phyloP scores from a whole-genome alignment of 1,140 invertebrate genomes.

The Globodera ellingtonae region DNA sequence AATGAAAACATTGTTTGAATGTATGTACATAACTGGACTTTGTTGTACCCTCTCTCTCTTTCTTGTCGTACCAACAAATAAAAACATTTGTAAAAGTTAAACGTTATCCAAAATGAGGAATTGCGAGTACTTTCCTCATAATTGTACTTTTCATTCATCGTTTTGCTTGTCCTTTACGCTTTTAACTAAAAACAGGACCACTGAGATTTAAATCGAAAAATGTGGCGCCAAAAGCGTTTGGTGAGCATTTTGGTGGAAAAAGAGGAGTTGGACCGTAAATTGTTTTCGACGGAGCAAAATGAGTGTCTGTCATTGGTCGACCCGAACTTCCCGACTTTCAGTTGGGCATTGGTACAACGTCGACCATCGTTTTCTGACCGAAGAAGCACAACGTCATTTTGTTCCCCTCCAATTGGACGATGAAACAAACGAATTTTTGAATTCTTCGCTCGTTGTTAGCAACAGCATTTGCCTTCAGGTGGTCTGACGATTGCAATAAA shows the following conservation, averaged over 20 bases:
- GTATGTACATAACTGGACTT: no score
- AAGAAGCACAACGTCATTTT: conserved; percentile 70
- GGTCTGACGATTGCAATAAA: conserved; percentile 52
- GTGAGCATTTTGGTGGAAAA: conserved; percentile 31
- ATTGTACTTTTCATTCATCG: no score
- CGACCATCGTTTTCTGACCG: conserved; percentile 67
- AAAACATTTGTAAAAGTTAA: no score
- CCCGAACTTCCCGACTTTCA: conserved; percentile 2
- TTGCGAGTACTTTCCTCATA: no score
- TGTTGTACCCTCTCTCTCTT: no score
- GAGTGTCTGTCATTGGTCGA: background rate
- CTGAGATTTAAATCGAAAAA: background rate
- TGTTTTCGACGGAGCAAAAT: conserved; percentile 21
- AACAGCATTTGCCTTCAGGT: conserved; percentile 58
- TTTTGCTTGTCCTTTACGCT: no score
- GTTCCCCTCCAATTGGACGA: conserved; percentile 73
- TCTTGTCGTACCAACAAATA: no score
- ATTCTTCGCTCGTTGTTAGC: conserved; percentile 70
- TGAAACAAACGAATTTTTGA: conserved; percentile 76
- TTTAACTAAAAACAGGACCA: no score
- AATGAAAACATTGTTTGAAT: no score
- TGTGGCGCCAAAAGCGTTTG: conserved; percentile 20
- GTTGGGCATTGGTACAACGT: conserved; percentile 73
- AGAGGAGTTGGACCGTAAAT: conserved; percentile 24
- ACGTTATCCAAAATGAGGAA: no score